Percentiles rank a stretch among this genome's conserved stretches.
Conservation (phyloP, 2,888 invertebrate genomes). For the Drosophila barbarae region DNA sequence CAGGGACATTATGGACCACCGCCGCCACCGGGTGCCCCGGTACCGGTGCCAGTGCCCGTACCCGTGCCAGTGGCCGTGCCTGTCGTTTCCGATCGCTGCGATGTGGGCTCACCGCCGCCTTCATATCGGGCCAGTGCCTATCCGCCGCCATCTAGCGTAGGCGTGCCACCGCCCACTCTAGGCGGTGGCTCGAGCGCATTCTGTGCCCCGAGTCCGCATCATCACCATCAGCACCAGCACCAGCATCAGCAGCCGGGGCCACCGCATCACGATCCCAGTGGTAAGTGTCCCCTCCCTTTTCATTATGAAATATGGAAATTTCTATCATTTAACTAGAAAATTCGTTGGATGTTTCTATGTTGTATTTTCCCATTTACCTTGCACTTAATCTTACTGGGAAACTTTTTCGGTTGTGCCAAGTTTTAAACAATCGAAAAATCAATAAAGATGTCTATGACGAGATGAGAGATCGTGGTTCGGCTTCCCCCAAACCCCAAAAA, state of each 20-base stretch:
- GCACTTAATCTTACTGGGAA: background rate
- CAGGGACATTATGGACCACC: conserved; percentile 33
- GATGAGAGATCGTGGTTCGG: background rate
- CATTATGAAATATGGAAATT: too few species aligned
- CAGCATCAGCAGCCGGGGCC: conserved; percentile 41
- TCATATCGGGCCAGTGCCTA: conserved; percentile 73
- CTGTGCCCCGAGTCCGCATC: conserved; percentile 78
- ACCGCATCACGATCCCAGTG: conserved; percentile 73
- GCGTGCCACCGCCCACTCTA: conserved; percentile 65
- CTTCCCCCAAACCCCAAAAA: too few species aligned
- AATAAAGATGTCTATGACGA: conserved; percentile 3
- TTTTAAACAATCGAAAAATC: conserved; percentile 14
- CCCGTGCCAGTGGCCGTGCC: conserved; percentile 25
- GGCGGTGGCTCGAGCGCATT: conserved; percentile 79
- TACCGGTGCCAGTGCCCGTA: conserved; percentile 15
- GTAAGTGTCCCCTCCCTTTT: conserved; percentile 55
- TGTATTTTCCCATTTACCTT: background rate
- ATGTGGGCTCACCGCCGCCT: conserved; percentile 74
- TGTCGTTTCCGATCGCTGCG: conserved; percentile 65
- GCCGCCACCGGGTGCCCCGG: conserved; percentile 47
- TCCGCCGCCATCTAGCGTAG: conserved; percentile 51
- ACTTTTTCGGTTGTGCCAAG: background rate
- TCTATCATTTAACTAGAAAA: background rate
- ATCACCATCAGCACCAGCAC: conserved; percentile 75
- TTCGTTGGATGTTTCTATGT: too few species aligned